Evolutionary conservation across 2,888 invertebrate genomes (phyloP).

Genomic region (Amitus sp.): DNA sequence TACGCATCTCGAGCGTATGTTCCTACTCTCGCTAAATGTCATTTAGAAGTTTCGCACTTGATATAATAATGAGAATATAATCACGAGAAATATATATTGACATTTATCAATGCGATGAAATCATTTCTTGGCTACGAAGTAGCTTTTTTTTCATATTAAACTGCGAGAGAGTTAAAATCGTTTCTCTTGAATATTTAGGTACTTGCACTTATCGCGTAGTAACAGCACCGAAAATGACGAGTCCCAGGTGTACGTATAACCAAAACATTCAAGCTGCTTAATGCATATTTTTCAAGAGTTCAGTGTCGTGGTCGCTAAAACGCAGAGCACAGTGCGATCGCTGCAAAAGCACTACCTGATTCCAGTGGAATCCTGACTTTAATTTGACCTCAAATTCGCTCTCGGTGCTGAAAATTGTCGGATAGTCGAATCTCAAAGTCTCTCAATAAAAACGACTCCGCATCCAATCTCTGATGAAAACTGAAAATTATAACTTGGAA

Average conservation of each 20-base stretch:
- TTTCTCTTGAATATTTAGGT: conserved; percentile 35
- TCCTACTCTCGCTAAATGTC: conserved; percentile 15
- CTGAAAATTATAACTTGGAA: too few species aligned
- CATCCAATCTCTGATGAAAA: too few species aligned
- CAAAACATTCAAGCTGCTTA: conserved; percentile 20
- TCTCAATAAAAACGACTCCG: too few species aligned
- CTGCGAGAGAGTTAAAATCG: conserved; percentile 15
- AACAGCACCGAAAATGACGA: conserved; percentile 39
- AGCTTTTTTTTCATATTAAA: too few species aligned
- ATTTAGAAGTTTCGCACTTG: conserved; percentile 15
- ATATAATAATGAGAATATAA: background rate
- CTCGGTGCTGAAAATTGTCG: too few species aligned
- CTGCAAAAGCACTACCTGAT: background rate
- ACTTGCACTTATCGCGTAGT: conserved; percentile 40
- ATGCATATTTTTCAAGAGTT: conserved; percentile 17
- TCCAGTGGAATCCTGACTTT: too few species aligned
- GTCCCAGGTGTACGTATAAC: conserved; percentile 35
- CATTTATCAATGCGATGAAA: background rate
- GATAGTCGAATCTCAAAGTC: too few species aligned
- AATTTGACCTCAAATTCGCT: too few species aligned
- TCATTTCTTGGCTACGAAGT: too few species aligned
- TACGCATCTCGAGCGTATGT: conserved; percentile 29
- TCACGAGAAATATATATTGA: background rate
- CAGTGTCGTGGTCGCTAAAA: conserved; percentile 25
- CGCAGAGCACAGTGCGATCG: background rate